phyloP scores from a whole-genome alignment of 2,113 vertebrate species.

The Mesitornis unicolor region DNA sequence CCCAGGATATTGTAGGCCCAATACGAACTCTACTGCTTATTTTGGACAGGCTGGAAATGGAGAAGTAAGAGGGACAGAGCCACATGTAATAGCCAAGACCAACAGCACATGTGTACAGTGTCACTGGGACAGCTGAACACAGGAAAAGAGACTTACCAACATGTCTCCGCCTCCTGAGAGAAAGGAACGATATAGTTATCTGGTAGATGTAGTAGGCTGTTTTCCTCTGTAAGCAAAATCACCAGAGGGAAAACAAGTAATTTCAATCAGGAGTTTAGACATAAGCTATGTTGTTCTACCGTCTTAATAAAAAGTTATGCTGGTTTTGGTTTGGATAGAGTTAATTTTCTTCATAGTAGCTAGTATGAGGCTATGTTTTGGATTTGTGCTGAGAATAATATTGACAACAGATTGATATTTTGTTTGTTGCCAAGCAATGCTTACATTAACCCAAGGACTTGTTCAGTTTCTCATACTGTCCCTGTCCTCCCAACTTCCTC shows the following conservation, averaged over 20 bases:
- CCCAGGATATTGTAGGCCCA: background rate
- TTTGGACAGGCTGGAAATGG: background rate
- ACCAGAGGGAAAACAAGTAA: background rate
- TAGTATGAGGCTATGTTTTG: too few species aligned
- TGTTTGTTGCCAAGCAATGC: too few species aligned
- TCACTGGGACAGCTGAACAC: accelerated
- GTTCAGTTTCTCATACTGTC: too few species aligned
- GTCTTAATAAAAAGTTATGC: background rate
- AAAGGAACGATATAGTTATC: background rate
- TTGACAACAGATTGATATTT: too few species aligned
- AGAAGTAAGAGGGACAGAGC: background rate
- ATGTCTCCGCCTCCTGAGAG: background rate
- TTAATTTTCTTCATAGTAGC: too few species aligned
- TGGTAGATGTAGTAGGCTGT: background rate
- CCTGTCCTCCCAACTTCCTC: too few species aligned
- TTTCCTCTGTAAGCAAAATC: background rate
- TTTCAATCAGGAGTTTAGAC: background rate
- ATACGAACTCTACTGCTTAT: background rate
- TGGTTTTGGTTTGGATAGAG: too few species aligned
- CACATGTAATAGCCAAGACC: background rate
- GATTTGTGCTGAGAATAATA: too few species aligned
- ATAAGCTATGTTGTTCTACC: background rate
- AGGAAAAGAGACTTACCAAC: background rate
- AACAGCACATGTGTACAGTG: too few species aligned
- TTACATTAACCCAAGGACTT: too few species aligned